Evolutionary conservation across 2,113 vertebrate species (phyloP), one percentile per base, ranked within the genome.

Genomic region (Macheiramphus alcinus): DNA sequence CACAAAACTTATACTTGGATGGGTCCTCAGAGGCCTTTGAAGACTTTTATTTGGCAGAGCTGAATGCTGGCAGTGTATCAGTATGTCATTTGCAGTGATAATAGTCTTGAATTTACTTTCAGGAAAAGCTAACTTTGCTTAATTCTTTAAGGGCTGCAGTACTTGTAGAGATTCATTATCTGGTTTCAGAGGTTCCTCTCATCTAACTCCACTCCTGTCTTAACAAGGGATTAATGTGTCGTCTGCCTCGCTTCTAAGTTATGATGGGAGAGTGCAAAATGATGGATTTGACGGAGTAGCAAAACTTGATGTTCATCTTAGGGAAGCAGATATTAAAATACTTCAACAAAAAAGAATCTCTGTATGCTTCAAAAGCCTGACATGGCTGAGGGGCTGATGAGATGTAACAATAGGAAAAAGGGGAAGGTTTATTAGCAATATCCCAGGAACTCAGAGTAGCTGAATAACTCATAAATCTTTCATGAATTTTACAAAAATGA

Each of bases 401-500:
- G 86, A 91, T 61, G 61, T 80, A 95, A 93, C 66, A 55, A 53
- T 16, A 32, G 82, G 88, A 92, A 56, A 88, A 93, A 91, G 90
- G 66, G 58, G 47, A 72, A 90, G 48, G 87, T 94, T 96, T 97
- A 97, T 97, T 94, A 90, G 58, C 68, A 92, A 94, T 80, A 95
- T 95, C 74, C 47, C 76, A 80, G 88, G 65, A 90, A 93, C 70
- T 75, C 62, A 36, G 50, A 73, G 76, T 32, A 78, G 94, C 96
- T 86, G 58, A 63, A 93, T 87, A 97, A 95, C 90, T 98, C 97
- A 96, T 98, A 95, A 98, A 95, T 91, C 88, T 96, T 97, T 95
- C 93, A 94, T 97, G 80, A 95, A 92, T 93, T 96, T 94, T 93
- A 91, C 81, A 92, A 92, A 80, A 67, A 70, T 73, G 96, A 85